Evolutionary conservation across 2,888 invertebrate genomes (phyloP), one percentile per base, ranked within the genome.

Genomic region (Tetragnatha montana): DNA sequence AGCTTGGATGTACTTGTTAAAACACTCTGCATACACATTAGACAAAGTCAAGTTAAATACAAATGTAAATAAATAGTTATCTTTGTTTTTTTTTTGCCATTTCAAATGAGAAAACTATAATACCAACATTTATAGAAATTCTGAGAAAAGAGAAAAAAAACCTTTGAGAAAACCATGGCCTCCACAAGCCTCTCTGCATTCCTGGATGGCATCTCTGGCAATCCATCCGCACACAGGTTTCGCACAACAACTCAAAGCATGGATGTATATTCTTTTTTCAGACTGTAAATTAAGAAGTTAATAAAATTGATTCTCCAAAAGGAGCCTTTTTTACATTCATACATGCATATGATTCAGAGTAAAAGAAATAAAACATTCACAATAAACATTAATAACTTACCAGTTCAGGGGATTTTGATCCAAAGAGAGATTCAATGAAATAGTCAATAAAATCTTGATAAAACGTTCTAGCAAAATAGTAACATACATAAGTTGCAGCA

Each of bases 121-220:
- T 35, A 35, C 35, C 35, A 35, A 35, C 1, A 35, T n/a, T n/a
- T 4, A 35, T 2, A 35, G 35, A 35, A 35, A 35, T 1, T 35
- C 4, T 35, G 35, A 74, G 35, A 35, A 35, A 35, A 35, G 35
- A 35, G n/a, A 35, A 8, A 50, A 60, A 84, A 92, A 47, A 94
- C 95, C 95, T 94, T 95, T 95, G 75, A 96, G 94, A 93, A 98
- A 99, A 0, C 99, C 99, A 94, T 99, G 98, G 8, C 99, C 99
- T 3, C 98, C 99, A 93, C 98, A 98, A 0, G 97, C 96, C 94
- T 98, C 98, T 90, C 99, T 94, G 92, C 97, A 97, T 94, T 98
- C 97, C 94, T 98, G 98, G 91, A 98, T 96, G 47, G 96, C 97
- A 94, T 98, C 97, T 71, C 97, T 95, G 49, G 97, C 96, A 1